phyloP scores from a whole-genome alignment of 2,888 invertebrate species.

The Anaspis maculata region DNA sequence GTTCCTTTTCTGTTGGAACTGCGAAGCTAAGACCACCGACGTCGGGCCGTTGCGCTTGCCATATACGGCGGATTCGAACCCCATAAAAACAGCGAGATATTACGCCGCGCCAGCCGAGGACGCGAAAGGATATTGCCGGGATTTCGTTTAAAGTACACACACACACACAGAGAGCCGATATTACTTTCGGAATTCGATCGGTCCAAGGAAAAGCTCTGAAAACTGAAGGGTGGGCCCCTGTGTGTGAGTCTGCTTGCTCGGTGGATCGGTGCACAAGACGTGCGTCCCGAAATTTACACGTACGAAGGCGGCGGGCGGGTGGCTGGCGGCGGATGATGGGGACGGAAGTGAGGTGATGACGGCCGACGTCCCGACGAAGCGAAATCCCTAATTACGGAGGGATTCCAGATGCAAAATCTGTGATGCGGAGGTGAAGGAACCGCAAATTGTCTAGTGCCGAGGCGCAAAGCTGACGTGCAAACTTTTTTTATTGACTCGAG shows the following conservation, averaged over 20 bases:
- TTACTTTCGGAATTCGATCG: conserved; percentile 33
- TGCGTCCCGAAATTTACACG: conserved; percentile 13
- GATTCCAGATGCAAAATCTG: no score
- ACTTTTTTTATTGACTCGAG: no score
- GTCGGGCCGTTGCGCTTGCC: conserved; percentile 18
- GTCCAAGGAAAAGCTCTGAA: conserved; percentile 18
- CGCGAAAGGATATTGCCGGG: conserved; percentile 35
- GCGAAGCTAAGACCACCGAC: no score
- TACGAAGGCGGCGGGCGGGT: no score
- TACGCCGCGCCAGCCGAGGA: conserved; percentile 25
- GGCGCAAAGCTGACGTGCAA: no score
- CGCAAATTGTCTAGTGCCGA: no score
- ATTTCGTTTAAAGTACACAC: conserved; percentile 34
- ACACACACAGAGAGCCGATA: no score
- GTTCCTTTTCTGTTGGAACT: no score
- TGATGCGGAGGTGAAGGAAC: no score
- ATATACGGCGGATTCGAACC: conserved; percentile 28
- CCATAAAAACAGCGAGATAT: conserved; percentile 34
- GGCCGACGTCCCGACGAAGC: conserved; percentile 5
- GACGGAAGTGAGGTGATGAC: neutral
- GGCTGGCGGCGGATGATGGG: no score
- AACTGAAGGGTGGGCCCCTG: no score
- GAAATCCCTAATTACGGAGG: conserved; percentile 6
- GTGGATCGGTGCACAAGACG: conserved; percentile 8
- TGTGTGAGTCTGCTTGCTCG: no score